phyloP scores from a whole-genome alignment of 2,797 vertebrate species.

The Anolis apletophallus region DNA sequence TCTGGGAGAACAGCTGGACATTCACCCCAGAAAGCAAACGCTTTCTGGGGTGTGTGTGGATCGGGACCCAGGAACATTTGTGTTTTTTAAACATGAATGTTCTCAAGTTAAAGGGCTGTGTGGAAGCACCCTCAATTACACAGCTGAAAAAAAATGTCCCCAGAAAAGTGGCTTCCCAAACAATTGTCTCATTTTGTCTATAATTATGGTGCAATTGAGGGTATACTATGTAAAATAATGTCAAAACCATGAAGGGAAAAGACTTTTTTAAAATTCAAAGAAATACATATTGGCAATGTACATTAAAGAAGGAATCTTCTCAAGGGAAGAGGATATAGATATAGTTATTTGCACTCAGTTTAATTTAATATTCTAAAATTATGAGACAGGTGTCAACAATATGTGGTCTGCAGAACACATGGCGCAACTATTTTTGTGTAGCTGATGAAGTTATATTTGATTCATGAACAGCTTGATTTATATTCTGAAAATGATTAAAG shows the following conservation, averaged over 20 bases:
- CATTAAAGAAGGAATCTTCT: not conserved
- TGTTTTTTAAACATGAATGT: no score
- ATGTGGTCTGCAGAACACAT: not conserved
- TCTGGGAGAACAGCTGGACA: no score
- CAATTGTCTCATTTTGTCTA: not conserved
- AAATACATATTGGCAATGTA: not conserved
- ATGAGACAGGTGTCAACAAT: not conserved
- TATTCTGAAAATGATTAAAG: conserved; percentile 5
- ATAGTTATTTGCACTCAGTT: not conserved
- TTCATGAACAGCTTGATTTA: not conserved
- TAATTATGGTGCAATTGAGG: not conserved
- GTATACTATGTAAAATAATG: not conserved
- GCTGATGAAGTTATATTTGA: not conserved
- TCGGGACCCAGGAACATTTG: no score
- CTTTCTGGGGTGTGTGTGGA: no score
- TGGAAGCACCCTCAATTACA: no score
- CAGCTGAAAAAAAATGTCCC: not conserved
- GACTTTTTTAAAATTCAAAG: not conserved
- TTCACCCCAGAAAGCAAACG: no score
- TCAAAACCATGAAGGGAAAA: not conserved
- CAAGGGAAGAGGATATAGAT: not conserved
- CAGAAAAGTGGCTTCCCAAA: not conserved
- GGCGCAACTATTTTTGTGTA: not conserved
- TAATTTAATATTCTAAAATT: not conserved
- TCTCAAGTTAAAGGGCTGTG: no score